Evolutionary conservation across 2,113 vertebrate species (phyloP).

Genomic region (Brachypodius melanocephalos): DNA sequence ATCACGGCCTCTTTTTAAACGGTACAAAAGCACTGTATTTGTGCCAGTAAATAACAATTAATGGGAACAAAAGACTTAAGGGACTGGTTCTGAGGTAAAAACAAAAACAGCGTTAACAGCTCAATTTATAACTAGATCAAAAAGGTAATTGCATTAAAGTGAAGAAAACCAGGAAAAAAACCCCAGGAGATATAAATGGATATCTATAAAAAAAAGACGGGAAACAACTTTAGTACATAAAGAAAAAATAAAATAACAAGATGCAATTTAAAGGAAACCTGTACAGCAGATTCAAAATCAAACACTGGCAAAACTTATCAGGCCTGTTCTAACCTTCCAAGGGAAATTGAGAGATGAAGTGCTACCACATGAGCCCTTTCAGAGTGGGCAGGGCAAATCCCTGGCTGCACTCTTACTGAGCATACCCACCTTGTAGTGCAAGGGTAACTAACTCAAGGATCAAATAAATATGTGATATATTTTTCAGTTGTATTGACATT

Average conservation of each 20-base stretch:
- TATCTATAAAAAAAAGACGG: neutral
- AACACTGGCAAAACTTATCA: neutral
- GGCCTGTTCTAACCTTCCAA: neutral
- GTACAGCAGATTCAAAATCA: neutral
- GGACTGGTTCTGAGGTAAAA: neutral
- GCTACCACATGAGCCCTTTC: neutral
- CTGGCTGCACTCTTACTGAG: neutral
- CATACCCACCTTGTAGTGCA: neutral
- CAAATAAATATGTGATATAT: neutral
- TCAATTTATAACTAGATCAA: neutral
- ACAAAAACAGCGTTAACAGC: neutral
- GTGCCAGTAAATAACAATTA: neutral
- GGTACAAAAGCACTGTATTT: neutral
- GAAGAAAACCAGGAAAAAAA: neutral
- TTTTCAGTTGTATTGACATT: neutral
- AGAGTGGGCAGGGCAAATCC: neutral
- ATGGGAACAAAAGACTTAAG: neutral
- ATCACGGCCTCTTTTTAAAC: neutral
- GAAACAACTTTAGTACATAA: neutral
- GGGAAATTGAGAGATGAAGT: neutral
- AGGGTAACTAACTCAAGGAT: neutral
- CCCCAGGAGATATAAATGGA: neutral
- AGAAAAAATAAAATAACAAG: neutral
- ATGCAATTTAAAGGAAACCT: neutral
- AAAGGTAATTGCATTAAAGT: neutral